These are phyloP conservation scores for Dasypogon diadema DNA, from an alignment of 2,888 invertebrate genomes.

Conservation along the genomic window DNA sequence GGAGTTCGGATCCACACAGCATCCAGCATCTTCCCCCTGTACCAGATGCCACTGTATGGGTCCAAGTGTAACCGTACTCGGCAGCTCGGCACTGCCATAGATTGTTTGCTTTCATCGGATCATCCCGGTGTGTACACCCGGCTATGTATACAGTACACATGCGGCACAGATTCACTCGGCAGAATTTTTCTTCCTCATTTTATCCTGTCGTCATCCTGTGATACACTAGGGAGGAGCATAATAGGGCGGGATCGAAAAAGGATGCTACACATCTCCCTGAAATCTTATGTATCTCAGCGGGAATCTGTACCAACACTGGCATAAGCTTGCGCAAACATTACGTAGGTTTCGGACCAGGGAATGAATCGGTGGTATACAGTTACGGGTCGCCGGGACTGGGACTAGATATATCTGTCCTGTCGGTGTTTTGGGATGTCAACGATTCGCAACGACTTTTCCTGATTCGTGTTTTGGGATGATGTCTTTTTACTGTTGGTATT, in stretches of 20 bases:
- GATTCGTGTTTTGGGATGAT: slow-evolving; percentile 47
- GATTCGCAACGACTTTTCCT: slow-evolving; percentile 47
- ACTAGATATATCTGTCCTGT: slow-evolving; percentile 57
- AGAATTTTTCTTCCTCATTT: slow-evolving; percentile 46
- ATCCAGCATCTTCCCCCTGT: slow-evolving; percentile 24
- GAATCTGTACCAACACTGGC: slow-evolving; percentile 41
- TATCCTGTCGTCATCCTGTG: slow-evolving; percentile 50
- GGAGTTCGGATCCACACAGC: slow-evolving; percentile 20
- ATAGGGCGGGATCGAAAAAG: slow-evolving; percentile 58
- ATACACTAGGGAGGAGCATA: slow-evolving; percentile 58
- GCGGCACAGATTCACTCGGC: slow-evolving; percentile 41
- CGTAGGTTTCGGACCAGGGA: slow-evolving; percentile 4
- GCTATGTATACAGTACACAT: slow-evolving; percentile 22
- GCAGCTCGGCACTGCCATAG: slow-evolving; percentile 13
- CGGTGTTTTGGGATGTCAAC: slow-evolving; percentile 55
- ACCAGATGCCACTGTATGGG: not conserved
- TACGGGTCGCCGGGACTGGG: slow-evolving; percentile 53
- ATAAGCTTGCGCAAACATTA: slow-evolving; percentile 54
- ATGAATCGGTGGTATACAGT: slow-evolving; percentile 50
- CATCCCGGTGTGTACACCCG: slow-evolving; percentile 42
- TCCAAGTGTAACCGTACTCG: not conserved
- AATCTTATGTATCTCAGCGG: slow-evolving; percentile 36
- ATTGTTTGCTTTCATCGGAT: slow-evolving; percentile 42
- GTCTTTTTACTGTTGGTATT: slow-evolving; percentile 11
- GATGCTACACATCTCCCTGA: slow-evolving; percentile 51